phyloP scores from a whole-genome alignment of 2,888 invertebrate genomes.

The Drosophila subsilvestris region DNA sequence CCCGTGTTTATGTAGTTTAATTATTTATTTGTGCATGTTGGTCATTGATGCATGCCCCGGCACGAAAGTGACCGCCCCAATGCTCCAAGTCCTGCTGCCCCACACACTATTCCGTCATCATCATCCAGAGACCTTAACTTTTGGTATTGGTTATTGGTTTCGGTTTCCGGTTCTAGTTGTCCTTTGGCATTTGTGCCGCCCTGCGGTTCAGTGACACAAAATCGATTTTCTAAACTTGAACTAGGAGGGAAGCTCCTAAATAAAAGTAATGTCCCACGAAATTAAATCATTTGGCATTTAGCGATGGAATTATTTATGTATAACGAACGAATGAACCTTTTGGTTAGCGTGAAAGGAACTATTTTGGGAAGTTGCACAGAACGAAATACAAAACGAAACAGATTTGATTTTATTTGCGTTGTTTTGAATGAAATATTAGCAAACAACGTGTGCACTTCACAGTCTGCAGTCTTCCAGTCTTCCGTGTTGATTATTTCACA shows the following conservation, averaged over 20 bases:
- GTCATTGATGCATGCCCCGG: conserved; percentile 55
- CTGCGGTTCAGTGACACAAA: conserved; percentile 58
- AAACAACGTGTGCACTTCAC: too few relatives aligned
- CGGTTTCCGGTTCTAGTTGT: conserved; percentile 4
- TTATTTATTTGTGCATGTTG: conserved; percentile 64
- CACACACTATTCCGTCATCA: not conserved
- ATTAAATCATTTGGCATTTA: conserved; percentile 11
- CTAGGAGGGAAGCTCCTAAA: not conserved
- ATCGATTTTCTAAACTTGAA: conserved; percentile 56
- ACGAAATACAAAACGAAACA: too few relatives aligned
- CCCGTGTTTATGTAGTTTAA: conserved; percentile 47
- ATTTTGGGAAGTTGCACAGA: not conserved
- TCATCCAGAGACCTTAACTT: not conserved
- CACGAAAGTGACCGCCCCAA: conserved; percentile 39
- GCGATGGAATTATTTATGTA: not conserved
- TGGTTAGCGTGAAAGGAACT: too few relatives aligned
- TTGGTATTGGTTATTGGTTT: conserved; percentile 7
- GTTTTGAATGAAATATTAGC: too few relatives aligned
- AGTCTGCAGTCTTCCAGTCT: too few relatives aligned
- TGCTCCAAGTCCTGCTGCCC: not conserved
- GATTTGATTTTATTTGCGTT: too few relatives aligned
- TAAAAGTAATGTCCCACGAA: not conserved
- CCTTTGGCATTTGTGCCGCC: not conserved
- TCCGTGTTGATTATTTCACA: too few relatives aligned
- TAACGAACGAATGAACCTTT: too few relatives aligned